Percentiles rank a stretch among this genome's conserved stretches.
Conservation (phyloP, 23 tunicate genomes). For the Halocynthia aurantium region DNA sequence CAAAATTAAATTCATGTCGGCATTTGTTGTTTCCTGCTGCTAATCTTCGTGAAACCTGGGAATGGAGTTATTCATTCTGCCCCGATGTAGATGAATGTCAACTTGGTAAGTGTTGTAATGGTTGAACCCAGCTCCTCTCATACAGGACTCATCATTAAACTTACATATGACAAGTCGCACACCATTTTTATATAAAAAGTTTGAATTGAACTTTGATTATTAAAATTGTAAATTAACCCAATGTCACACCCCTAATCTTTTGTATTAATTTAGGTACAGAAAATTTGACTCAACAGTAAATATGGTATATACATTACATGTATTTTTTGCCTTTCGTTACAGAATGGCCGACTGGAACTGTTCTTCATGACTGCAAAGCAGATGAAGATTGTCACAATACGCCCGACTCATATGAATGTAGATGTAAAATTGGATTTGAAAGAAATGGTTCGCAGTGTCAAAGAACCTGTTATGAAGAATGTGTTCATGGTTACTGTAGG, state of each 20-base stretch:
- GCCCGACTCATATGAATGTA: constrained; percentile 25
- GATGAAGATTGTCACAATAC: constrained; percentile 57
- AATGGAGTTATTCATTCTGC: constrained; percentile 51
- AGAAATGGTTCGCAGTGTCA: constrained; percentile 48
- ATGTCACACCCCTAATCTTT: background rate
- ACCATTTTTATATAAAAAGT: no score
- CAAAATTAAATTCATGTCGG: background rate
- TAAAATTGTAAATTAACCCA: no score
- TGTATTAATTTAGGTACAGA: constrained; percentile 1
- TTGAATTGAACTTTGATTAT: no score
- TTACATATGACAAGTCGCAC: no score
- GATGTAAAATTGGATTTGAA: constrained; percentile 39
- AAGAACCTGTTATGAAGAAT: constrained; percentile 30
- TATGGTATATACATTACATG: background rate
- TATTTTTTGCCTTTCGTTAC: background rate
- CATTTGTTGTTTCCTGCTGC: background rate
- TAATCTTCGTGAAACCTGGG: background rate
- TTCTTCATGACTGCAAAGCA: constrained; percentile 33
- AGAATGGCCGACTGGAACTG: constrained; percentile 66
- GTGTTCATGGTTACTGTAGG: constrained; percentile 64
- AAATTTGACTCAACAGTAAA: background rate
- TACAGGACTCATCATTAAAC: no score
- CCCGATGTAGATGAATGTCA: constrained; percentile 66
- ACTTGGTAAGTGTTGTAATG: constrained; percentile 16
- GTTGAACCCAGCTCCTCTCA: no score